These are phyloP conservation scores for Calliphora vomitoria DNA, from an alignment of 2,888 invertebrate genomes.

Conservation along the genomic window DNA sequence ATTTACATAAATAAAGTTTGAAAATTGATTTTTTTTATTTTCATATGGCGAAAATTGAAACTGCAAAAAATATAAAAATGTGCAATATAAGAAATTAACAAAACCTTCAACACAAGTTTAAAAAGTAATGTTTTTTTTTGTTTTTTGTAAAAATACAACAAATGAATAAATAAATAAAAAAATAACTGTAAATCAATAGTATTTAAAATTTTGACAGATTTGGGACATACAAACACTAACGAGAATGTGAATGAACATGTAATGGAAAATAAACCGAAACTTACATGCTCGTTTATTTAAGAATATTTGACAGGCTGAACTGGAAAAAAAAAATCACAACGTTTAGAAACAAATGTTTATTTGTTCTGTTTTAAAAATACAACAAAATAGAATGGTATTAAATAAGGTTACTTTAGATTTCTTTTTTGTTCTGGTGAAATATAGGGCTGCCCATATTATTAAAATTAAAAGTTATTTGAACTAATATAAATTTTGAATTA, in stretches of 20 bases:
- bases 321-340: slow-evolving; percentile 38
- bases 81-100: slow-evolving; percentile 29
- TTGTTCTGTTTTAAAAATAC: slow-evolving; percentile 28
- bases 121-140: slow-evolving; percentile 16
- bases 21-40: not conserved
- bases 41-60: not conserved
- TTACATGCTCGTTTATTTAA: slow-evolving; percentile 39
- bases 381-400: slow-evolving; percentile 39
- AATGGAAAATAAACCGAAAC: slow-evolving; percentile 20
- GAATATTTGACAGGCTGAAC: slow-evolving; percentile 38
- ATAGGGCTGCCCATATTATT: slow-evolving; percentile 17
- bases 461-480: not conserved
- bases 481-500: not conserved
- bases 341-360: slow-evolving; percentile 38
- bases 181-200: slow-evolving; percentile 67
- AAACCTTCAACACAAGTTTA: slow-evolving; percentile 36
- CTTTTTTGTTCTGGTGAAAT: not conserved
- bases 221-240: slow-evolving; percentile 53
- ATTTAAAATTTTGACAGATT: slow-evolving; percentile 66
- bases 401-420: not conserved
- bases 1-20: slow-evolving; percentile 22
- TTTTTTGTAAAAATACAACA: not conserved
- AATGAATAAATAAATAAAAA: not conserved
- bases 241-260: slow-evolving; percentile 47
- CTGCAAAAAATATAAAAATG: not conserved